Evolutionary conservation across 2,888 invertebrate genomes (phyloP), one percentile per base, ranked within the genome.

Genomic region (Archips xylosteana): DNA sequence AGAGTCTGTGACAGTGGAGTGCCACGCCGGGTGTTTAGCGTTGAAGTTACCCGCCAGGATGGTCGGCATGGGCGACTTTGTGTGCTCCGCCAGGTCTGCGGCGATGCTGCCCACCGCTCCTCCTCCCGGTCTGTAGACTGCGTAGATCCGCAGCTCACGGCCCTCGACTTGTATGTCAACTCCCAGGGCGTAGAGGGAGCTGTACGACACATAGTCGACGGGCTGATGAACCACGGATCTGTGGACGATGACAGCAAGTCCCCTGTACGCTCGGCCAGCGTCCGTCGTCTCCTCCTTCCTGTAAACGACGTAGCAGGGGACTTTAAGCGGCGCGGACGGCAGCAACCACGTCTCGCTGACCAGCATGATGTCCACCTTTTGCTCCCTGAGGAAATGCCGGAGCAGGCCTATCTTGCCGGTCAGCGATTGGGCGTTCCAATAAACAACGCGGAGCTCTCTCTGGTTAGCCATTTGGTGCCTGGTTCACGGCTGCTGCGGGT

Each of bases 21-120:
- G 6, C 69, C 69, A 70, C 6, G 60, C 61, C 6, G 36, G n/a
- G 61, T 69, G 68, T 3, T 69, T 69, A 0, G 69, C 62, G 5
- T 70, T 70, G 39, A 51, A 36, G 15, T 70, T 54, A 1, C 61
- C 69, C 6, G 69, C 62, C 54, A 70, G n/a, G 62, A 70, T 70
- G 62, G 62, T 70, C 36, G 36, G 36, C 36, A 36, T 39, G 51
- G 51, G 49, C 13, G 49, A n/a, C 2, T 6, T 36, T 6, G 6
- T 2, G 0, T n/a, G 2, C 13, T n/a, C 49, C n/a, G 5, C n/a
- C n/a, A 49, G n/a, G 36, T 49, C n/a, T n/a, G 9, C 49, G n/a
- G n/a, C 13, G 10, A 49, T 49, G 13, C 2, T 13, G 49, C 49
- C 49, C n/a, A 13, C 13, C 1, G 13, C 13, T 13, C 49, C 49